Conservation (phyloP, 2,797 vertebrate species). For the Melanotaenia parkinsoni region DNA sequence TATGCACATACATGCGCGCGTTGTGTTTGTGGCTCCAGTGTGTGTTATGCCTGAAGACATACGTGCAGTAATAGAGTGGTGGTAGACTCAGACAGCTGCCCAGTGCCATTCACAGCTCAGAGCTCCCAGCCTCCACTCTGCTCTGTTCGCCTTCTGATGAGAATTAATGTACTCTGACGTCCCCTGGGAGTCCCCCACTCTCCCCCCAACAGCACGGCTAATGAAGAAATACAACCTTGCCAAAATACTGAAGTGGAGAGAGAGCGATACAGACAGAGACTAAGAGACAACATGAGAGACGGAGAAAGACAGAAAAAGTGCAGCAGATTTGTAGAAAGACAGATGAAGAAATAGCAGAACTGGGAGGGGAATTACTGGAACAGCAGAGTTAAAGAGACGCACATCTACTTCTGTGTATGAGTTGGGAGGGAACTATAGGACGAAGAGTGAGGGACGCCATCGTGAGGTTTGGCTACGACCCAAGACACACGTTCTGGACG, state of each 20-base stretch:
- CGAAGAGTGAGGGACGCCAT: constrained; percentile 58
- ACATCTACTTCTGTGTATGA: constrained; percentile 16
- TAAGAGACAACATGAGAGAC: constrained; percentile 58
- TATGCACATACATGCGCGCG: constrained; percentile 47
- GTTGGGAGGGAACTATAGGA: constrained; percentile 32
- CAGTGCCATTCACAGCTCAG: constrained; percentile 93
- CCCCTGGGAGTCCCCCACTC: constrained; percentile 84
- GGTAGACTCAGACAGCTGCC: constrained; percentile 89
- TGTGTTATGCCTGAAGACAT: constrained; percentile 87
- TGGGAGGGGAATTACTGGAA: constrained; percentile 9
- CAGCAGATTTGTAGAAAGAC: constrained; percentile 24
- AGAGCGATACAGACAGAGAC: constrained; percentile 63
- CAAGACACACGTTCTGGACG: constrained; percentile 79
- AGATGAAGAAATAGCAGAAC: constrained; percentile 9
- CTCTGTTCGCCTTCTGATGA: constrained; percentile 88
- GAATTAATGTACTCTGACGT: constrained; percentile 94
- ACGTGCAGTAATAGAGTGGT: constrained; percentile 85
- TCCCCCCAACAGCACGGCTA: constrained; percentile 79
- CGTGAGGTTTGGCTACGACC: constrained; percentile 76
- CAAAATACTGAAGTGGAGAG: constrained; percentile 70
- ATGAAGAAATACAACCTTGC: constrained; percentile 91
- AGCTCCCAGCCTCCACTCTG: constrained; percentile 83
- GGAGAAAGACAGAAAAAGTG: constrained; percentile 30
- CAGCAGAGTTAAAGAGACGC: constrained; percentile 45
- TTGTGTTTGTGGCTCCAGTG: constrained; percentile 55